phyloP scores from a whole-genome alignment of 2,797 vertebrate genomes.

The Enteromius fasciolatus region DNA sequence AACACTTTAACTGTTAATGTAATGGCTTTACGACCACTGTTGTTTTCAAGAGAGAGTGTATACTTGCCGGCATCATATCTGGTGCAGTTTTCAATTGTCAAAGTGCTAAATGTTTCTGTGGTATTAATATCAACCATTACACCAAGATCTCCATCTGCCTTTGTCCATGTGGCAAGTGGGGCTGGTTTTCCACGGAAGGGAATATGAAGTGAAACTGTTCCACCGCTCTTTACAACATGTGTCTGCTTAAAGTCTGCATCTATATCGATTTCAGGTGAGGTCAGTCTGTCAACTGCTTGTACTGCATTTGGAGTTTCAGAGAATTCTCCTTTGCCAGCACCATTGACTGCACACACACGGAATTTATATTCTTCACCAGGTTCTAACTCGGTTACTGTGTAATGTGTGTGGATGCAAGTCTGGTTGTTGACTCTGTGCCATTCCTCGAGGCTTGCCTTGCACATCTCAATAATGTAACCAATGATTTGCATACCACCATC shows the following conservation, averaged over 20 bases:
- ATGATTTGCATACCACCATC: slow-evolving; percentile 97
- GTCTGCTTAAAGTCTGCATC: slow-evolving; percentile 97
- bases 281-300: slow-evolving; percentile 90
- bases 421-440: slow-evolving; percentile 95
- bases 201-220: slow-evolving; percentile 87
- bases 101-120: slow-evolving; percentile 88
- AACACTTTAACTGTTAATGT: slow-evolving; percentile 96
- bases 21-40: slow-evolving; percentile 92
- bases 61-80: slow-evolving; percentile 97
- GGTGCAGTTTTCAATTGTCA: slow-evolving; percentile 93
- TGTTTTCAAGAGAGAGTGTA: slow-evolving; percentile 93
- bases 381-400: slow-evolving; percentile 86
- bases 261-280: slow-evolving; percentile 94
- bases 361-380: slow-evolving; percentile 96
- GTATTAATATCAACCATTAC: slow-evolving; percentile 91
- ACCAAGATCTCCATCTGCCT: slow-evolving; percentile 87
- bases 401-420: slow-evolving; percentile 89
- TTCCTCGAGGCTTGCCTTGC: slow-evolving; percentile 94
- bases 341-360: slow-evolving; percentile 93
- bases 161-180: slow-evolving; percentile 93
- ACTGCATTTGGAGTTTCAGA: slow-evolving; percentile 85
- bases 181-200: slow-evolving; percentile 91
- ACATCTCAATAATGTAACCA: slow-evolving; percentile 98
- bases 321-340: slow-evolving; percentile 90
- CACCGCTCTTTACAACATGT: slow-evolving; percentile 92